These are phyloP conservation scores for Acrobasis repandana DNA, from an alignment of 2,888 invertebrate genomes.

Conservation along the genomic window DNA sequence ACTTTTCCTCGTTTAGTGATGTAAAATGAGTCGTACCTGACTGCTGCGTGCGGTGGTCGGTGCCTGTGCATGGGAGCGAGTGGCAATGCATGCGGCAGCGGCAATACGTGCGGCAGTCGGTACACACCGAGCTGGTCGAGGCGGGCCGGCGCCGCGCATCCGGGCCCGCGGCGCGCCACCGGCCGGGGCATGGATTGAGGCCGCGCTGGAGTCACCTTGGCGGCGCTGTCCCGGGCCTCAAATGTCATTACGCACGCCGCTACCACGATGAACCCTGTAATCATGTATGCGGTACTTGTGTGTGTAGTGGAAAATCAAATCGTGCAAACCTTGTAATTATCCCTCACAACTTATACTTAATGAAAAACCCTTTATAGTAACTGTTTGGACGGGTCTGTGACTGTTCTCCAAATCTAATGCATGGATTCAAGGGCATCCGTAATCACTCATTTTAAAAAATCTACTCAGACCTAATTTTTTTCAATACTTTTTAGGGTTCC, in stretches of 20 bases:
- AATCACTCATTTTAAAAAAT: too few species aligned
- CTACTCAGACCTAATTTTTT: too few species aligned
- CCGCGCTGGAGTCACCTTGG: constrained; percentile 91
- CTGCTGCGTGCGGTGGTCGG: constrained; percentile 49
- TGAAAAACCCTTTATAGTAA: too few species aligned
- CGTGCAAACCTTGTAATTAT: too few species aligned
- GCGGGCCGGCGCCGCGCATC: constrained; percentile 78
- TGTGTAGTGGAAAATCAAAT: background rate
- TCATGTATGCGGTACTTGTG: background rate
- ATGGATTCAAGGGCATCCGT: too few species aligned
- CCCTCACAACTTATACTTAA: too few species aligned
- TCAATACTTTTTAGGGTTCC: too few species aligned
- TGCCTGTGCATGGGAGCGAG: constrained; percentile 69
- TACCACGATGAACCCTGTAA: constrained; percentile 94
- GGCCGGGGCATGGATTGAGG: constrained; percentile 79
- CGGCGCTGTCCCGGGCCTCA: constrained; percentile 97
- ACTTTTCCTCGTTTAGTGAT: constrained; percentile 7
- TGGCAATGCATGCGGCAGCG: constrained; percentile 61
- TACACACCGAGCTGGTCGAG: constrained; percentile 87
- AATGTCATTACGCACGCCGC: constrained; percentile 99
- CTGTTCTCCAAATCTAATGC: too few species aligned
- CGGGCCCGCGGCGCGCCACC: constrained; percentile 70
- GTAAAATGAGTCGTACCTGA: constrained; percentile 55
- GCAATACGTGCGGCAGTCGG: constrained; percentile 79
- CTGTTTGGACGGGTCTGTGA: too few species aligned